Percentiles rank a stretch among this genome's conserved stretches.
These are phyloP conservation scores for Acestrorhynchus altus DNA, from an alignment of 2,797 vertebrate species.

Conservation along the genomic window DNA sequence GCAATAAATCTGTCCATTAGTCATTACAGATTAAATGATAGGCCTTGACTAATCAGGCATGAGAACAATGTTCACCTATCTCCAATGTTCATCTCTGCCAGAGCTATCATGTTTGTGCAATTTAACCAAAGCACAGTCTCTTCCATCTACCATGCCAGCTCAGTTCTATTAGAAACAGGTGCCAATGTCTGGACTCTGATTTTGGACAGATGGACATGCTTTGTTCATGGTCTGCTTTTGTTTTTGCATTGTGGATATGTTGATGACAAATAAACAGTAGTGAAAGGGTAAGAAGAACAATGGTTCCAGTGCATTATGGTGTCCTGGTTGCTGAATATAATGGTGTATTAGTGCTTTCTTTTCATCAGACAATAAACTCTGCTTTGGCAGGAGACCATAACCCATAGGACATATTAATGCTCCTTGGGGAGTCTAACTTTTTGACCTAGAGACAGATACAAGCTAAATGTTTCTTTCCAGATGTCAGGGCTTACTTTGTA, in stretches of 20 bases:
- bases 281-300: background rate
- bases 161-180: conserved; percentile 52
- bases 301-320: background rate
- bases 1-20: background rate
- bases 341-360: conserved; percentile 29
- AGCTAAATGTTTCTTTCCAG: conserved; percentile 43
- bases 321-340: conserved; percentile 15
- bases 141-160: conserved; percentile 46
- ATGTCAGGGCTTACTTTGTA: conserved; percentile 39
- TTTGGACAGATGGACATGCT: conserved; percentile 21
- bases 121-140: conserved; percentile 10
- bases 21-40: conserved; percentile 6
- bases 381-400: conserved; percentile 11
- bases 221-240: conserved; percentile 29
- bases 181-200: conserved; percentile 31
- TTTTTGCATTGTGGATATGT: background rate
- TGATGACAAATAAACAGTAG: background rate
- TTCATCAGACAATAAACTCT: conserved; percentile 8
- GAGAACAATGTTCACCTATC: conserved; percentile 10
- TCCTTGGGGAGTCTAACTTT: conserved; percentile 1
- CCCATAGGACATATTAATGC: conserved; percentile 23
- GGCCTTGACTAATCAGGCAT: conserved; percentile 48
- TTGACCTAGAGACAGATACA: conserved; percentile 51
- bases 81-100: conserved; percentile 35
- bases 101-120: conserved; percentile 33